Evolutionary conservation across 2,888 invertebrate species (phyloP).

Genomic region (Eugnorisma glareosa): DNA sequence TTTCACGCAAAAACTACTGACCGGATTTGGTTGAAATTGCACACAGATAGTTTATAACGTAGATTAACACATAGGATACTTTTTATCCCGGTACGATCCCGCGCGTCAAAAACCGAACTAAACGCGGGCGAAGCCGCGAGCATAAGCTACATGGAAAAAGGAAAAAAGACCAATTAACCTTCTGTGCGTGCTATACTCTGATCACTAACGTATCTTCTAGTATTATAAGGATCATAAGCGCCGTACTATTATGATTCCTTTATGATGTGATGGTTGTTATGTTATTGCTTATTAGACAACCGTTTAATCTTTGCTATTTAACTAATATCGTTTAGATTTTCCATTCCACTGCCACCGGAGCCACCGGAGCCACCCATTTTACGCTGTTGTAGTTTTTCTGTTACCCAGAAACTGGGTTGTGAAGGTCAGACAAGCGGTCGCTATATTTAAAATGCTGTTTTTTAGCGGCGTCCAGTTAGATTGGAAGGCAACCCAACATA

Average conservation of each 20-base stretch:
- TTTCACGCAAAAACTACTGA: too few relatives aligned
- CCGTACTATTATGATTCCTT: constrained; percentile 20
- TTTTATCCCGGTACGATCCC: too few relatives aligned
- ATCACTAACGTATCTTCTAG: neutral
- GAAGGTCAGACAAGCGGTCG: neutral
- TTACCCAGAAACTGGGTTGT: neutral
- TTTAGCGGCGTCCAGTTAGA: neutral
- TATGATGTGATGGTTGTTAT: constrained; percentile 7
- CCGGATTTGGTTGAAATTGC: too few relatives aligned
- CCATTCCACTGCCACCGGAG: neutral
- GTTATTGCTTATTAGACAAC: constrained; percentile 15
- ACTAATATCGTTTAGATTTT: neutral
- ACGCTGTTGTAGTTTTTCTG: neutral
- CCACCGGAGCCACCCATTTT: neutral
- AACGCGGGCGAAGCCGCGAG: too few relatives aligned
- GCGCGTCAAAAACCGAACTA: too few relatives aligned
- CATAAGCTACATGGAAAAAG: too few relatives aligned
- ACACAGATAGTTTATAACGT: too few relatives aligned
- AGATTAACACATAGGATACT: too few relatives aligned
- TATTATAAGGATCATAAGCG: constrained; percentile 39
- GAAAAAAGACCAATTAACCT: too few relatives aligned
- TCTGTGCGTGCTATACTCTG: constrained; percentile 2
- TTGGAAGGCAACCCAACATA: neutral
- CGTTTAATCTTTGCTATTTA: neutral
- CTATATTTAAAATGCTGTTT: neutral